Evolutionary conservation across 1,140 invertebrate species (phyloP), one percentile per base, ranked within the genome.

Genomic region (Procambarus clarkii): DNA sequence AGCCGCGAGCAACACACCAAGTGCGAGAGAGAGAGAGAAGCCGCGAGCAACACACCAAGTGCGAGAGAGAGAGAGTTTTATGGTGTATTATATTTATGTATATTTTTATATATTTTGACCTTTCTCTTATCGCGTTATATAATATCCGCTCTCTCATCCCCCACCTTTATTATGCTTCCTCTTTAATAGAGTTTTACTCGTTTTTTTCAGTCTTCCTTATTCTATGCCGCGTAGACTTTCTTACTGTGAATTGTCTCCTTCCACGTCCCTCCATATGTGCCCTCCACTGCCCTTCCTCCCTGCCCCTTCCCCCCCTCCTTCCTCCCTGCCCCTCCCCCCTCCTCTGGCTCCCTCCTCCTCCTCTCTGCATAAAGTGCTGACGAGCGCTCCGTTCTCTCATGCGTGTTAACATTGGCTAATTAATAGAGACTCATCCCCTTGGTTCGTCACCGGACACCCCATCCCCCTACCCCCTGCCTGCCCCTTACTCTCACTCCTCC

Each of bases 381-480:
- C 69, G 69, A 24, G 69, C 4, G 7, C 34, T 74, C 69, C 69
- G n/a, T 34, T n/a, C n/a, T 8, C 69, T 21, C 69, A 74, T 74
- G 69, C 69, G n/a, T 74, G 69, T n/a, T 34, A 34, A 13, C 69
- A 74, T 74, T 74, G 24, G n/a, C 69, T 74, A 74, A 74, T 74
- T 74, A 74, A n/a, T 24, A 24, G n/a, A n/a, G n/a, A 74, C 13
- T 21, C 60, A 4, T 64, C 60, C 50, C 50, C 50, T 54, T 64
- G 13, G 60, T 18, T 64, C 60, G 13, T 64, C 13, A 64, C 60
- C 1, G 69, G n/a, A 24, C 18, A 7, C 21, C 24, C 24, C n/a
- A 34, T 7, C n/a, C 34, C 18, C n/a, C n/a, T n/a, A n/a, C 5
- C 24, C 69, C 69, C 69, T 4, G 2, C 24, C 69, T 71, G 5